Conservation (phyloP, 2,113 vertebrate genomes). For the Accipiter virgatus region DNA sequence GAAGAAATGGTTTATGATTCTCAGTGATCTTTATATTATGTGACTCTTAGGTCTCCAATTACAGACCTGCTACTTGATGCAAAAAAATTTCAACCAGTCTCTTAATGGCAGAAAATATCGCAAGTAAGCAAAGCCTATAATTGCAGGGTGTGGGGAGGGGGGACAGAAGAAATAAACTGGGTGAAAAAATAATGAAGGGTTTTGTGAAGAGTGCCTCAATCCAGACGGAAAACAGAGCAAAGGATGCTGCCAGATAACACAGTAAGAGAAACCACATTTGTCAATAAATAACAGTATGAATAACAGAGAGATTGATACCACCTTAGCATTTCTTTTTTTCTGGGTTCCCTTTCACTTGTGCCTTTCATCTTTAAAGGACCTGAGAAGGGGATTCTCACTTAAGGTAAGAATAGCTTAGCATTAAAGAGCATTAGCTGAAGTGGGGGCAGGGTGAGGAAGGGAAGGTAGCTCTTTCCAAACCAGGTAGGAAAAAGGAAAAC, state of each 20-base stretch:
- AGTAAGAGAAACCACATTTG: not conserved
- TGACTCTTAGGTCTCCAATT: conserved; percentile 1
- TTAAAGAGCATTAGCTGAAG: not conserved
- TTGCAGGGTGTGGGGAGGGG: not conserved
- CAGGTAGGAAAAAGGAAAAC: not conserved
- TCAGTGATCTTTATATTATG: conserved; percentile 32
- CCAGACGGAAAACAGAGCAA: not conserved
- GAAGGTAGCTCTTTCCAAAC: not conserved
- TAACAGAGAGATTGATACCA: not conserved
- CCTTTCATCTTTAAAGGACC: not conserved
- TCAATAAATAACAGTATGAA: not conserved
- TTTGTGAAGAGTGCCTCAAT: not conserved
- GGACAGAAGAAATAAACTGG: not conserved
- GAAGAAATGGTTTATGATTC: conserved; percentile 30
- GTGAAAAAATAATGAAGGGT: not conserved
- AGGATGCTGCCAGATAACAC: not conserved
- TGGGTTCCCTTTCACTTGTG: not conserved
- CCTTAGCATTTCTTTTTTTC: not conserved
- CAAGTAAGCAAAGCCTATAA: not conserved
- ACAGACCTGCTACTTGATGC: not conserved
- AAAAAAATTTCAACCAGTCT: not conserved
- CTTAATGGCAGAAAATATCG: not conserved
- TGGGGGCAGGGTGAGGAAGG: not conserved
- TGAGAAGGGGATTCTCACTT: not conserved
- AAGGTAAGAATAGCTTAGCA: not conserved